phyloP scores from a whole-genome alignment of 2,113 vertebrate genomes.

The Tamias sibiricus region DNA sequence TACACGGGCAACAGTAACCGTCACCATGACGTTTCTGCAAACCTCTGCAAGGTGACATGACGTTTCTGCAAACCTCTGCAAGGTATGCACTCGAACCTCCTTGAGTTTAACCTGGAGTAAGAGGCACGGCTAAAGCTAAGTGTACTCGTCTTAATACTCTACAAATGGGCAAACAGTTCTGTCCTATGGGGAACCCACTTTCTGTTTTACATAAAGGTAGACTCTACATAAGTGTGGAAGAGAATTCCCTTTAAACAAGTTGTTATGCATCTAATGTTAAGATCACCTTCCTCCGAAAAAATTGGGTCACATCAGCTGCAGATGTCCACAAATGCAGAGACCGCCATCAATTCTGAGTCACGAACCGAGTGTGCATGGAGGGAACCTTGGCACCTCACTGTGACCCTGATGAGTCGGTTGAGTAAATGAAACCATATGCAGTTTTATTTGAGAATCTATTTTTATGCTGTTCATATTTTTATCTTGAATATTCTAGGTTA shows the following conservation, averaged over 20 bases:
- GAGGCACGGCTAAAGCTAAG: not conserved
- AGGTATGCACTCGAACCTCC: not conserved
- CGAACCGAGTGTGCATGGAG: not conserved
- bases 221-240: not conserved
- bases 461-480: not conserved
- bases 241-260: not conserved
- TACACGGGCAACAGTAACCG: not conserved
- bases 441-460: conserved; percentile 31
- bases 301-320: not conserved
- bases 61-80: not conserved
- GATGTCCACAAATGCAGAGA: not conserved
- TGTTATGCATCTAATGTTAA: not conserved
- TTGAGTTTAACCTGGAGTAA: not conserved
- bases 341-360: not conserved
- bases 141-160: not conserved
- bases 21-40: not conserved
- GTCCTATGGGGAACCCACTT: not conserved
- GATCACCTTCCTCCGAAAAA: not conserved
- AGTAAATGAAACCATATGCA: not conserved
- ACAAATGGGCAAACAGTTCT: not conserved
- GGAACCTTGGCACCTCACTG: not conserved
- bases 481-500: not conserved
- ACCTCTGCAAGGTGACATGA: not conserved
- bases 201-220: not conserved
- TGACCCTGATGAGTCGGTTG: not conserved